phyloP scores from a whole-genome alignment of 1,140 invertebrate genomes.

The Hyles vespertilio region DNA sequence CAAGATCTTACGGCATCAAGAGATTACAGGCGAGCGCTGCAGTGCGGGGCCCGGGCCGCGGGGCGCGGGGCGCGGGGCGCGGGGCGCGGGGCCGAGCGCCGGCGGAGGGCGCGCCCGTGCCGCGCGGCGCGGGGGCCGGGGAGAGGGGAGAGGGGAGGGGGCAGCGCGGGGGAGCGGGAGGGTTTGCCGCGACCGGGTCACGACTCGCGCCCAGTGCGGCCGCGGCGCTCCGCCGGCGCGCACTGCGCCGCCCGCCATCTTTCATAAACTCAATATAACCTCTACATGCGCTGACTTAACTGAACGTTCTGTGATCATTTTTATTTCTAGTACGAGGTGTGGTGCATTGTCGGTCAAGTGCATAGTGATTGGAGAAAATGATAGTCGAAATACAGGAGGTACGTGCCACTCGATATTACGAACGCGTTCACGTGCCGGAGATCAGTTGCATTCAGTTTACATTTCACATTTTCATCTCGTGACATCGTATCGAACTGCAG shows the following conservation, averaged over 20 bases:
- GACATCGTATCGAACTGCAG: too few relatives aligned
- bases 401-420: constrained; percentile 22
- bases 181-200: constrained; percentile 60
- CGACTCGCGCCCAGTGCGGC: constrained; percentile 59
- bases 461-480: too few relatives aligned
- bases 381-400: constrained; percentile 72
- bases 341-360: constrained; percentile 2
- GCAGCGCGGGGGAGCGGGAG: constrained; percentile 21
- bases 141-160: constrained; percentile 11
- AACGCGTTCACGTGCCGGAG: too few relatives aligned
- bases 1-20: constrained; percentile 66
- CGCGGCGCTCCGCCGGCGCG: constrained; percentile 60
- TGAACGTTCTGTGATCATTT: constrained; percentile 4
- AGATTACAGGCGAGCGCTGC: constrained; percentile 56
- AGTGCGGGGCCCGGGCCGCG: constrained; percentile 49
- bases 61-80: constrained; percentile 8
- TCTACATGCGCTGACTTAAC: constrained; percentile 8
- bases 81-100: constrained; percentile 19
- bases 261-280: constrained; percentile 10
- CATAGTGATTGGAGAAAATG: constrained; percentile 34
- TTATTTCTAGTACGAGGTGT: constrained; percentile 1
- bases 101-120: constrained; percentile 12
- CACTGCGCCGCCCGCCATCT: constrained; percentile 44
- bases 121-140: constrained; percentile 16
- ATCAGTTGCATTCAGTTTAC: too few relatives aligned